These are phyloP conservation scores for Hydroisotoma schaefferi DNA, from an alignment of 2,888 invertebrate genomes.

Conservation along the genomic window DNA sequence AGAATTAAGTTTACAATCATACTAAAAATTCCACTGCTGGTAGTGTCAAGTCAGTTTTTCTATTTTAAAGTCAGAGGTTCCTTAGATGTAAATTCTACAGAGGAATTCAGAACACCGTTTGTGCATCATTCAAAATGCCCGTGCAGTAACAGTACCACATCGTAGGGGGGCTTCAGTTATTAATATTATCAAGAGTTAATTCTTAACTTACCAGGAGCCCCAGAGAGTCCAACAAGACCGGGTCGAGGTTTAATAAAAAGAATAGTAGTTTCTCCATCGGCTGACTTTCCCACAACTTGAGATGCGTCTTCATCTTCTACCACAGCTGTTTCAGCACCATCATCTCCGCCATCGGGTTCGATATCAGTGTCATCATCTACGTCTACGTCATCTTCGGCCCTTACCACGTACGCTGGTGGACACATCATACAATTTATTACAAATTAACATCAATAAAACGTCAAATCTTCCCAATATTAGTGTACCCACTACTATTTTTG, in stretches of 20 bases:
- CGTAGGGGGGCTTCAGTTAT: too few relatives aligned
- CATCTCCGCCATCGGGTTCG: constrained; percentile 49
- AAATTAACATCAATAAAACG: constrained; percentile 7
- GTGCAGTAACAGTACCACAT: too few relatives aligned
- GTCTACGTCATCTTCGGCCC: constrained; percentile 56
- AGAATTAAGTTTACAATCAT: too few relatives aligned
- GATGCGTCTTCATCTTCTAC: constrained; percentile 61
- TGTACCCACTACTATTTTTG: background rate
- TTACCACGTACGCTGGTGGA: constrained; percentile 24
- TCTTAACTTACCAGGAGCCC: constrained; percentile 44
- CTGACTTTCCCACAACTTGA: constrained; percentile 63
- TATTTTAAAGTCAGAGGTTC: constrained; percentile 46
- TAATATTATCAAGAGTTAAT: too few relatives aligned
- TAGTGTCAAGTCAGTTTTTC: background rate
- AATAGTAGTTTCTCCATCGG: constrained; percentile 85
- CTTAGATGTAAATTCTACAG: constrained; percentile 37
- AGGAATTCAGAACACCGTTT: constrained; percentile 30
- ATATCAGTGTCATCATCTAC: constrained; percentile 59
- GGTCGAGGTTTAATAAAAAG: constrained; percentile 74
- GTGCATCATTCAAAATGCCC: constrained; percentile 38
- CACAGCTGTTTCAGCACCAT: constrained; percentile 52
- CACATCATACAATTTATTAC: constrained; percentile 3
- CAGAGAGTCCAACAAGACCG: constrained; percentile 43
- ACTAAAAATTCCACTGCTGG: too few relatives aligned
- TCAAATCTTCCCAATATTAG: constrained; percentile 5